A percentile compares a stretch with the other conserved stretches of the same genome.
Evolutionary conservation across 2,113 vertebrate genomes (phyloP).

Genomic region (Melanerpes aurifrons): DNA sequence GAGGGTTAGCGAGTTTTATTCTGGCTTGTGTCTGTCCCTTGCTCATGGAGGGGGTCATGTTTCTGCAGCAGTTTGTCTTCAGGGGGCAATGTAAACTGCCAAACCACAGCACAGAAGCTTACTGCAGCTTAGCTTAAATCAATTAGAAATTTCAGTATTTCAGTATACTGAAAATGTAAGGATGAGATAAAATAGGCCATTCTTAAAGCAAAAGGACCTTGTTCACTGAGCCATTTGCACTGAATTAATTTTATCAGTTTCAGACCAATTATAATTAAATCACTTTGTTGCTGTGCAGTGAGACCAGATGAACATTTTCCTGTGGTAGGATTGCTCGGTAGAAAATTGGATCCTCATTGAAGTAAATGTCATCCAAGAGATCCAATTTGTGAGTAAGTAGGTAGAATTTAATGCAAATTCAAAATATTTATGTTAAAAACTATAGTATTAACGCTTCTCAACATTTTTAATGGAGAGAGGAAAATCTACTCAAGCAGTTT

Average conservation of each 20-base stretch:
- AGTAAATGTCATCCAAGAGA: neutral
- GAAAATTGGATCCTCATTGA: neutral
- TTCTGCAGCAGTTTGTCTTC: neutral
- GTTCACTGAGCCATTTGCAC: neutral
- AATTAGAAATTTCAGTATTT: no score
- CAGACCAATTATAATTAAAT: neutral
- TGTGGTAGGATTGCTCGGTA: neutral
- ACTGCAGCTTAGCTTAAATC: neutral
- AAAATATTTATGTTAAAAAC: neutral
- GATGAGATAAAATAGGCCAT: accelerated
- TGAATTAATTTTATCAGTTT: neutral
- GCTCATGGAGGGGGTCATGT: neutral
- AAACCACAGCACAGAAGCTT: neutral
- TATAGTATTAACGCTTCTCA: neutral
- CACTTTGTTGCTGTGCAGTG: neutral
- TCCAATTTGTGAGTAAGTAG: neutral
- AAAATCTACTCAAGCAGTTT: neutral
- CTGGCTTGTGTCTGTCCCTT: neutral
- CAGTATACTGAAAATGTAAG: no score
- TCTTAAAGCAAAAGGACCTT: neutral
- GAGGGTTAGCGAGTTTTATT: neutral
- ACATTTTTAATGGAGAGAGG: neutral
- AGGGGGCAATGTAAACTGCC: neutral
- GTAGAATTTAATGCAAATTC: neutral
- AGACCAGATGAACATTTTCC: neutral